Conservation (phyloP, 2,888 invertebrate genomes). For the Andrena praecox region DNA sequence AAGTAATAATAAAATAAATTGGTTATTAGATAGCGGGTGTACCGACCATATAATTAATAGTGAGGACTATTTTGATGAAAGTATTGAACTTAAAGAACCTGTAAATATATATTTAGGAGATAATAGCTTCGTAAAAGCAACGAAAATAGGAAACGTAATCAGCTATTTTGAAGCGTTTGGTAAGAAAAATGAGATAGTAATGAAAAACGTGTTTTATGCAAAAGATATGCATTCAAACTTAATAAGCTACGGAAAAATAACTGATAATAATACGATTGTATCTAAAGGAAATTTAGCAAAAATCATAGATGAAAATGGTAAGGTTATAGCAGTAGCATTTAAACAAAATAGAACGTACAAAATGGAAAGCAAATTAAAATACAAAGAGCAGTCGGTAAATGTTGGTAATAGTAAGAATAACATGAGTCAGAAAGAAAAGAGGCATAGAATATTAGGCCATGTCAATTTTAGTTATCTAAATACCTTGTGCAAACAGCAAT, state of each 20-base stretch:
- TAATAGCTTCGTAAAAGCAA: conserved; percentile 26
- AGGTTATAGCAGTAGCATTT: conserved; percentile 24
- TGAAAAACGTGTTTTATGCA: conserved; percentile 38
- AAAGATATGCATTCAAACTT: conserved; percentile 49
- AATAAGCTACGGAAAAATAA: conserved; percentile 40
- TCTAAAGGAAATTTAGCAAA: conserved; percentile 21
- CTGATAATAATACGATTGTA: conserved; percentile 32
- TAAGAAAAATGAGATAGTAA: not conserved
- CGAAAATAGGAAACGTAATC: conserved; percentile 33
- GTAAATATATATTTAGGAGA: conserved; percentile 44
- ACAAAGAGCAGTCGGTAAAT: not conserved
- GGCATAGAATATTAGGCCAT: conserved; percentile 67
- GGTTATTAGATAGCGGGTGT: conserved; percentile 51
- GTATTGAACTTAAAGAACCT: conserved; percentile 18
- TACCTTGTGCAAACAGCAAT: conserved; percentile 57
- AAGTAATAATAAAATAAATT: conserved; percentile 22
- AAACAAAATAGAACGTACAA: conserved; percentile 33
- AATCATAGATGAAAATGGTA: conserved; percentile 26
- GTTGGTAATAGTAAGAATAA: not conserved
- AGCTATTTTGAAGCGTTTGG: conserved; percentile 13
- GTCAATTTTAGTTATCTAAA: conserved; percentile 68
- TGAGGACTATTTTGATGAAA: conserved; percentile 15
- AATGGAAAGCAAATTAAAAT: conserved; percentile 19
- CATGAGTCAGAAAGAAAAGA: conserved; percentile 62
- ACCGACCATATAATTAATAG: conserved; percentile 46